These are phyloP conservation scores for Mustelus asterias DNA, from an alignment of 2,113 vertebrate species.

Conservation along the genomic window DNA sequence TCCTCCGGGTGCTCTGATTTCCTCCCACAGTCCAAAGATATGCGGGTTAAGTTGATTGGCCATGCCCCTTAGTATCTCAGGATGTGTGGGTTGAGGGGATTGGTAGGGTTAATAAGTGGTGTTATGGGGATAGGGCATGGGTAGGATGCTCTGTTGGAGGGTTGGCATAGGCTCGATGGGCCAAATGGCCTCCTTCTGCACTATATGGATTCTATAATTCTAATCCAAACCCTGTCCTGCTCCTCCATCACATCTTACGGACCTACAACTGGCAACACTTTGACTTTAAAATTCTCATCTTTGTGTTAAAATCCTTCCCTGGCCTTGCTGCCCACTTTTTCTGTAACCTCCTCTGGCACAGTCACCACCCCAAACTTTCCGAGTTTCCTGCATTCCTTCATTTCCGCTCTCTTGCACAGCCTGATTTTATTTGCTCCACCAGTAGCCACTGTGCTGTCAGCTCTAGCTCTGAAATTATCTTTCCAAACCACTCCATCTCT, in stretches of 20 bases:
- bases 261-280: not conserved
- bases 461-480: not conserved
- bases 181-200: no score
- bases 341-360: not conserved
- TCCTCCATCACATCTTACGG: not conserved
- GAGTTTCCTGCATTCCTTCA: not conserved
- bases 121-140: no score
- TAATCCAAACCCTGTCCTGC: not conserved
- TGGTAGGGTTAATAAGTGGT: no score
- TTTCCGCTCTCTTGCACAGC: not conserved
- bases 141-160: no score
- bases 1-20: no score
- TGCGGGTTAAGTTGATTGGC: no score
- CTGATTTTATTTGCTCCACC: not conserved
- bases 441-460: not conserved
- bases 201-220: no score
- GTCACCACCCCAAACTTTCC: not conserved
- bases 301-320: not conserved
- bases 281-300: not conserved
- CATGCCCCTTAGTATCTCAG: no score
- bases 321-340: not conserved
- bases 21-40: no score
- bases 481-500: not conserved
- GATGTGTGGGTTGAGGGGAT: no score
- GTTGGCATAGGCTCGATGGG: no score